A percentile compares a stretch with the other conserved stretches of the same genome.
These are phyloP conservation scores for Ochropacha duplaris DNA, from an alignment of 2,888 invertebrate genomes.

Conservation along the genomic window DNA sequence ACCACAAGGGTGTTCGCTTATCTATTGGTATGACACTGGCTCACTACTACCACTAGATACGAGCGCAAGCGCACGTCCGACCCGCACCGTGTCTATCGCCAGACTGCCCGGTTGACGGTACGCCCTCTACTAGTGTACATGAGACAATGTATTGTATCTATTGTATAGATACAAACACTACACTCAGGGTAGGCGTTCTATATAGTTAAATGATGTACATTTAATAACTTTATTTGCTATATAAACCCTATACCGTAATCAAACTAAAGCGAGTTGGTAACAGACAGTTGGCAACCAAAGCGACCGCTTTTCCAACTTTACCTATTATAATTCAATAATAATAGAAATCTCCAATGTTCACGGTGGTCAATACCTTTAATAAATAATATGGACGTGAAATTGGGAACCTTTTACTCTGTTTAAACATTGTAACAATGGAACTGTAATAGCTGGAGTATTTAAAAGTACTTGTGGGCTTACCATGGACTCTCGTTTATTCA, in stretches of 20 bases:
- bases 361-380: slow-evolving; percentile 42
- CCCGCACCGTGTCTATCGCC: too few relatives aligned
- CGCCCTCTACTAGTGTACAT: too few relatives aligned
- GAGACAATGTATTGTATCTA: too few relatives aligned
- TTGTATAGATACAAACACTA: too few relatives aligned
- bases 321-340: slow-evolving; percentile 43
- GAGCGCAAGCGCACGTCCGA: too few relatives aligned
- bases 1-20: too few relatives aligned
- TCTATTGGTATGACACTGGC: too few relatives aligned
- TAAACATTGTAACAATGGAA: slow-evolving; percentile 36
- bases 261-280: background rate
- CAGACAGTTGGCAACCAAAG: slow-evolving; percentile 11
- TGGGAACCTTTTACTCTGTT: slow-evolving; percentile 36
- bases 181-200: too few relatives aligned
- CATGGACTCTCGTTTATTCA: slow-evolving; percentile 14
- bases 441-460: slow-evolving; percentile 29
- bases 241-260: background rate
- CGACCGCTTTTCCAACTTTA: slow-evolving; percentile 34
- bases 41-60: too few relatives aligned
- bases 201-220: background rate
- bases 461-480: slow-evolving; percentile 24
- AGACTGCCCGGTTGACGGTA: too few relatives aligned
- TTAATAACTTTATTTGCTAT: background rate
- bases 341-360: slow-evolving; percentile 36
- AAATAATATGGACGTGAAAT: slow-evolving; percentile 37